Percentiles rank a stretch among this genome's conserved stretches.
These are phyloP conservation scores for Dastarcus helophoroides DNA, from an alignment of 2,888 invertebrate species.

Conservation along the genomic window DNA sequence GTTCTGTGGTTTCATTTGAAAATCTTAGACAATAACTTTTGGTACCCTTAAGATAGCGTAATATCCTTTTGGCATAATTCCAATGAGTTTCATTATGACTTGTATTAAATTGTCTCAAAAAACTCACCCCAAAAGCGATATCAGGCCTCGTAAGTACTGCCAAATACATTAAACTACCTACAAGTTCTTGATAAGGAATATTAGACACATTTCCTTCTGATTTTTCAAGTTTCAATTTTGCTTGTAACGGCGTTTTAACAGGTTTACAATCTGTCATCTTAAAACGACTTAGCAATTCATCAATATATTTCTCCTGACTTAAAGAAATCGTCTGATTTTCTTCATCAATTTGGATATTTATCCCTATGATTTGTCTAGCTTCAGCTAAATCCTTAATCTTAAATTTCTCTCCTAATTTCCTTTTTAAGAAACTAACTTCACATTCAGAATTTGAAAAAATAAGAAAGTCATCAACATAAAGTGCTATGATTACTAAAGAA, in stretches of 20 bases:
- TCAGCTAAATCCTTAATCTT: constrained; percentile 14
- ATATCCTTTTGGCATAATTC: constrained; percentile 14
- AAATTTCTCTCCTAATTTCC: constrained; percentile 14
- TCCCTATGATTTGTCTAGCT: too few relatives aligned
- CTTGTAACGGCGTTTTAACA: too few relatives aligned
- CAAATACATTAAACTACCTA: constrained; percentile 16
- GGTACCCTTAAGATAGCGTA: constrained; percentile 15
- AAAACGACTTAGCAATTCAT: constrained; percentile 11
- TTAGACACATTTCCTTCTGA: too few relatives aligned
- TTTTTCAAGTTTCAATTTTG: too few relatives aligned
- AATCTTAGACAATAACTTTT: constrained; percentile 15
- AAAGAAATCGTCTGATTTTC: constrained; percentile 10
- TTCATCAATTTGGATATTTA: constrained; percentile 11
- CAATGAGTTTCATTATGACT: constrained; percentile 14
- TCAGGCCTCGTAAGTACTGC: constrained; percentile 16
- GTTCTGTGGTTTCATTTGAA: constrained; percentile 9
- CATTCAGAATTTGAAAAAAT: constrained; percentile 14
- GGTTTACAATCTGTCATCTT: constrained; percentile 4
- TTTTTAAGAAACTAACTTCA: constrained; percentile 11
- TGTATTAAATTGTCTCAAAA: constrained; percentile 15
- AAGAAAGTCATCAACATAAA: constrained; percentile 19
- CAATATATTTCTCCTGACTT: constrained; percentile 14
- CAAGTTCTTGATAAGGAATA: constrained; percentile 14
- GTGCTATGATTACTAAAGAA: constrained; percentile 14
- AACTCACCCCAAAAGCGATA: constrained; percentile 16